These are phyloP conservation scores for Rhabdophis nuchalis DNA, from an alignment of 2,797 vertebrate genomes.

Conservation along the genomic window DNA sequence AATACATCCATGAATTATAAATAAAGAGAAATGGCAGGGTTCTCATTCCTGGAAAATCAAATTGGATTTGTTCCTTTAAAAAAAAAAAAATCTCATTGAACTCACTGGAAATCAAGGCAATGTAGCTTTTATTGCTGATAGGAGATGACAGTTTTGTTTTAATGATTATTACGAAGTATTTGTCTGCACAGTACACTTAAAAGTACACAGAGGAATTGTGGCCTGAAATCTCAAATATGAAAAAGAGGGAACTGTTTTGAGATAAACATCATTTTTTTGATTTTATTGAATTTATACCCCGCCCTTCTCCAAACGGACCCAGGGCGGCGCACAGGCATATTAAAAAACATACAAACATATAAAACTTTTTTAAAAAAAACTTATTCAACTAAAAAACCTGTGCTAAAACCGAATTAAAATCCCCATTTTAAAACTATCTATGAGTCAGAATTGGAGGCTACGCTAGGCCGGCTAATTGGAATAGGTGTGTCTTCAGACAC, in stretches of 20 bases:
- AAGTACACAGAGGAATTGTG: not conserved
- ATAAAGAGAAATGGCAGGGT: conserved; percentile 18
- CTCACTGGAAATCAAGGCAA: conserved; percentile 10
- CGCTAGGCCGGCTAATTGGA: too few species aligned
- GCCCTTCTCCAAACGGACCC: too few species aligned
- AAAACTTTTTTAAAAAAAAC: too few species aligned
- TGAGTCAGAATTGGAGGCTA: too few species aligned
- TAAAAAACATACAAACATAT: too few species aligned
- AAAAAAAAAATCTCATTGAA: conserved; percentile 1
- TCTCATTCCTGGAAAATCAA: conserved; percentile 22
- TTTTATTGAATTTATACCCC: too few species aligned
- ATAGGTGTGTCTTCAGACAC: too few species aligned
- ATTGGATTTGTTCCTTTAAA: not conserved
- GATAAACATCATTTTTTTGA: not conserved
- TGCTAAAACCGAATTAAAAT: too few species aligned
- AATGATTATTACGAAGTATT: not conserved
- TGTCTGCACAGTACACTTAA: not conserved
- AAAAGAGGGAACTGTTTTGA: not conserved
- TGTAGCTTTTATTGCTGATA: not conserved
- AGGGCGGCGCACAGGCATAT: too few species aligned
- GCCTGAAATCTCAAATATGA: not conserved
- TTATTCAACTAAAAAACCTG: too few species aligned
- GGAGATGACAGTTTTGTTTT: not conserved
- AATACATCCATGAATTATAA: conserved; percentile 18
- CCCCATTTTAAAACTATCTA: too few species aligned